Evolutionary conservation across 2,113 vertebrate species (phyloP).

Genomic region (Rallus limicola): DNA sequence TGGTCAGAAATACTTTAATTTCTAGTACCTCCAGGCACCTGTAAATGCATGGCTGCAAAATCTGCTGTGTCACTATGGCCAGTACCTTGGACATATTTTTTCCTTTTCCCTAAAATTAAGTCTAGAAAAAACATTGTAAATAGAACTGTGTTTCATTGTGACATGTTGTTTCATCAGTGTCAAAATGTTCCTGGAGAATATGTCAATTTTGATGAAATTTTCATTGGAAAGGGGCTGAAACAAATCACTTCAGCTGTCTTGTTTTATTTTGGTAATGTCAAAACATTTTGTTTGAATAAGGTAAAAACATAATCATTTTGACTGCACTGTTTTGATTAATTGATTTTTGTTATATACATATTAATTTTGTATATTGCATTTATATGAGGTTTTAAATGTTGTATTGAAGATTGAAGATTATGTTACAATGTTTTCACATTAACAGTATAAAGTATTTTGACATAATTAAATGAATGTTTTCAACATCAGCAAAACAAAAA

Average conservation of each 20-base stretch:
- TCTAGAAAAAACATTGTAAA: neutral
- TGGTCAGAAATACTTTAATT: neutral
- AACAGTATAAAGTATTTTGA: neutral
- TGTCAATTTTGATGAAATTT: slow-evolving; percentile 48
- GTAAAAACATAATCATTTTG: neutral
- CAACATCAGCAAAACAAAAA: neutral
- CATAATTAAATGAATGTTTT: neutral
- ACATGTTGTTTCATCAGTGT: neutral
- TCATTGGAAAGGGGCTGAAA: neutral
- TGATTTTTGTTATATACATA: neutral
- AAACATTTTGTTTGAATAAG: slow-evolving; percentile 35
- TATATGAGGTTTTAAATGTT: neutral
- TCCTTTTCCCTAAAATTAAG: neutral
- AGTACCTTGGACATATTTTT: neutral
- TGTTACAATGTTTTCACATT: neutral
- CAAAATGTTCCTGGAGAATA: slow-evolving; percentile 4
- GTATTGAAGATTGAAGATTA: neutral
- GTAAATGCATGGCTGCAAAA: neutral
- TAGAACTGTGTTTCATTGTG: neutral
- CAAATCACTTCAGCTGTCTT: slow-evolving; percentile 28
- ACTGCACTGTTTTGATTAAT: neutral
- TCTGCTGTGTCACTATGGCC: neutral
- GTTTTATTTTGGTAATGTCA: slow-evolving; percentile 24
- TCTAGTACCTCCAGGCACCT: neutral
- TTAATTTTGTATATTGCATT: neutral